Percentiles rank a stretch among this genome's conserved stretches.
phyloP scores from a whole-genome alignment of 2,888 invertebrate genomes.

The Apamea monoglypha region DNA sequence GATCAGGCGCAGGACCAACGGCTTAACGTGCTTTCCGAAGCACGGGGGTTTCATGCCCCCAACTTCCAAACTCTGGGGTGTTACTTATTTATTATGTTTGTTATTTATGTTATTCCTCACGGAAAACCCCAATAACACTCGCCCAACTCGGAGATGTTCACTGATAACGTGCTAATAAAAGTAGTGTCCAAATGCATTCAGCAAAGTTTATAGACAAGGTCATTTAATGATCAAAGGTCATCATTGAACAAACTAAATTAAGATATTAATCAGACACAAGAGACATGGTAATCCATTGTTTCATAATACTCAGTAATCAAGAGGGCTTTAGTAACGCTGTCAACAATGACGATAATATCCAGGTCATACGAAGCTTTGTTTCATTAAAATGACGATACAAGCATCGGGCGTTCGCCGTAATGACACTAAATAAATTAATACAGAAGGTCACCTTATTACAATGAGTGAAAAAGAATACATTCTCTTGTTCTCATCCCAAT shows the following conservation, averaged over 20 bases:
- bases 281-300: conserved; percentile 19
- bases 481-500: background rate
- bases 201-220: conserved; percentile 28
- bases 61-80: too few relatives aligned
- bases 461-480: background rate
- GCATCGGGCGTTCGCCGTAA: background rate
- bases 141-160: too few relatives aligned
- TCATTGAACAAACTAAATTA: background rate
- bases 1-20: too few relatives aligned
- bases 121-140: too few relatives aligned
- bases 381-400: conserved; percentile 25
- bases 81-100: too few relatives aligned
- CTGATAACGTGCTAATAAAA: background rate
- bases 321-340: conserved; percentile 13
- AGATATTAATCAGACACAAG: conserved; percentile 3
- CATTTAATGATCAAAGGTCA: conserved; percentile 16
- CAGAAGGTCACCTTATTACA: background rate
- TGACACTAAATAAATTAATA: background rate
- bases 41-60: too few relatives aligned
- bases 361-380: conserved; percentile 42
- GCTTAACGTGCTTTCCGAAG: too few relatives aligned
- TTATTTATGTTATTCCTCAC: too few relatives aligned
- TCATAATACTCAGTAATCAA: background rate
- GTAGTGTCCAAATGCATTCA: background rate
- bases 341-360: conserved; percentile 22